Evolutionary conservation across 2,113 vertebrate genomes (phyloP).

Genomic region (Saccopteryx leptura): DNA sequence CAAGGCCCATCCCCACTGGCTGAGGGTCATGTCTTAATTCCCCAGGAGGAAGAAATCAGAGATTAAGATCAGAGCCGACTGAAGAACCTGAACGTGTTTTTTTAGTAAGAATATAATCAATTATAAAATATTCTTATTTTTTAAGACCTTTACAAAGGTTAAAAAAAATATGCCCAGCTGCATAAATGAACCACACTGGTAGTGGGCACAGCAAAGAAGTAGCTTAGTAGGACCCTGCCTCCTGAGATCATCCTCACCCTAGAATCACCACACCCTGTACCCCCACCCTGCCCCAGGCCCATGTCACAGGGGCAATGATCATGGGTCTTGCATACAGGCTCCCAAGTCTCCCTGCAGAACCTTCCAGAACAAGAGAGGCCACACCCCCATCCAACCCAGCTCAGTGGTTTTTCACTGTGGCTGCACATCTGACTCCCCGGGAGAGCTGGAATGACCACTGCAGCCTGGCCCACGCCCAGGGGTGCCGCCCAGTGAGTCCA

Average conservation of each 20-base stretch:
- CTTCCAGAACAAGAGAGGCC: background rate
- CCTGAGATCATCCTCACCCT: background rate
- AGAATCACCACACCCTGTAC: background rate
- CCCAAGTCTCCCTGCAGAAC: background rate
- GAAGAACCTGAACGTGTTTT: background rate
- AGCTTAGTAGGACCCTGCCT: background rate
- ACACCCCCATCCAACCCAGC: background rate
- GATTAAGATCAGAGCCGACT: background rate
- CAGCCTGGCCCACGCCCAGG: background rate
- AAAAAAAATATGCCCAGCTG: background rate
- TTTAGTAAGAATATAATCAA: background rate
- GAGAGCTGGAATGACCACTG: background rate
- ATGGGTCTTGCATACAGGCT: rapidly evolving
- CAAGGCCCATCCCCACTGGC: background rate
- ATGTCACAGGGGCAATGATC: background rate
- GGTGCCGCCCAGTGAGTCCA: background rate
- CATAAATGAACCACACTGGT: background rate
- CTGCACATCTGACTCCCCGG: background rate
- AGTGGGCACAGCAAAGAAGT: background rate
- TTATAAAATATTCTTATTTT: background rate
- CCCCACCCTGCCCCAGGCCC: background rate
- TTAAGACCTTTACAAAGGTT: background rate
- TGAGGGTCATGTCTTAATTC: background rate
- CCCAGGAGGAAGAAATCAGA: background rate
- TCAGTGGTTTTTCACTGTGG: background rate